Base-by-base conservation (phyloP, 1,140 invertebrate genomes). In the Ganaspis sp. region DNA sequence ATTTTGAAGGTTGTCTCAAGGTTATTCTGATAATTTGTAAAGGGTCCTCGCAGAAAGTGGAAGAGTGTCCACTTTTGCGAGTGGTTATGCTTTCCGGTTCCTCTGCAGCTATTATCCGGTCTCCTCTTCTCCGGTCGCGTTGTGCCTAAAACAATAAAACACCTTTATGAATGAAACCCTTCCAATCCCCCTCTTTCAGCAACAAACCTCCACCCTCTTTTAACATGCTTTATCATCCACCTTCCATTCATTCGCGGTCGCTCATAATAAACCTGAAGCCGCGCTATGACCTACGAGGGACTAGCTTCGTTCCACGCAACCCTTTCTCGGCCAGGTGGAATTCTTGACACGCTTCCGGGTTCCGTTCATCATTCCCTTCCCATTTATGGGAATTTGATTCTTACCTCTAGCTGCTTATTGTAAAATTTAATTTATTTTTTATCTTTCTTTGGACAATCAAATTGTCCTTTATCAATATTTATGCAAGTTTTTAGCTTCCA, bases 11-110 rank as follows among this genome's bases (percentile, higher is more conserved):
- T 70, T 38, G 29, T 34, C 53, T 45, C 49, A 74, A 76, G 76
- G 78, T 82, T 78, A 76, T 73, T 72, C 69, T 58, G 77, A 78
- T 83, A 85, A 86, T 86, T 83, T 86, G 76, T 78, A 73, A 53
- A 82, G 82, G 84, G 80, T 85, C 49, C 74, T 38, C 8, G 77
- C 73, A 81, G 83, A 85, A 85, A 85, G 81, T 73, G 75, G 70
- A 84, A 85, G 84, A 83, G 82, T 76, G 77, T 74, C 84, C 75
- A 84, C 82, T 86, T 84, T 86, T 84, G 80, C 82, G 73, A 64
- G 58, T 26, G 83, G 88, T 90, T 90, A 89, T 89, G 88, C 81
- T 85, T 89, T 90, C 88, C 88, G 87, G 86, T 89, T 87, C 87
- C 86, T 88, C 81, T 76, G 77, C 17, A 19, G 58, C 58, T 64